phyloP scores from a whole-genome alignment of 2,113 vertebrate genomes.

The Tautogolabrus adspersus region DNA sequence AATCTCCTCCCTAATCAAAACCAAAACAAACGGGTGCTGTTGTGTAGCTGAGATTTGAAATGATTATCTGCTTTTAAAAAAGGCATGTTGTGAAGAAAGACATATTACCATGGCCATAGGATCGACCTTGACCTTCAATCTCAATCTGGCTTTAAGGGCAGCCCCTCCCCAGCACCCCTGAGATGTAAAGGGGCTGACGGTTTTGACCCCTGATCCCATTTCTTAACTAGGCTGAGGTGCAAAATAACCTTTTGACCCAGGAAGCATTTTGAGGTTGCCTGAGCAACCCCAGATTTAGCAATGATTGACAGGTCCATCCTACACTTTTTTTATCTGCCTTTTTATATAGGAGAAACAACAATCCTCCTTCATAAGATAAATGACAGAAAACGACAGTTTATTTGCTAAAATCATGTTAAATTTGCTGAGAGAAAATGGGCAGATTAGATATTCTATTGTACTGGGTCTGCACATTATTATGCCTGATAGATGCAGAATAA shows the following conservation, averaged over 20 bases:
- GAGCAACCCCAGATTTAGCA: constrained; percentile 81
- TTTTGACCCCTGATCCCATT: constrained; percentile 87
- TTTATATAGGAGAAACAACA: constrained; percentile 40
- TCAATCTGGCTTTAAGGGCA: constrained; percentile 84
- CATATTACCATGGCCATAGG: constrained; percentile 81
- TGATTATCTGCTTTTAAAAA: constrained; percentile 45
- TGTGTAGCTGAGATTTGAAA: constrained; percentile 59
- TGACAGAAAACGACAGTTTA: constrained; percentile 22
- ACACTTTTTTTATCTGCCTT: constrained; percentile 52
- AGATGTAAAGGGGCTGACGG: constrained; percentile 85
- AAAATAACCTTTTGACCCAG: constrained; percentile 86
- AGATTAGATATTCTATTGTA: constrained; percentile 77
- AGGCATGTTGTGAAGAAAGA: constrained; percentile 74
- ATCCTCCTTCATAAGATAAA: constrained; percentile 43
- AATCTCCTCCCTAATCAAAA: constrained; percentile 69
- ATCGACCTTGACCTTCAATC: constrained; percentile 88
- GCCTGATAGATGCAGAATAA: constrained; percentile 76
- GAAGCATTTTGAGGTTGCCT: constrained; percentile 84
- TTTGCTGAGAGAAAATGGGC: constrained; percentile 46
- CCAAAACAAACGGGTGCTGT: constrained; percentile 65
- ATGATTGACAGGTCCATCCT: constrained; percentile 80
- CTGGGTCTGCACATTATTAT: constrained; percentile 69
- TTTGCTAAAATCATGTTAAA: constrained; percentile 46
- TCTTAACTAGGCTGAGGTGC: constrained; percentile 87
- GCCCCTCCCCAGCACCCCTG: constrained; percentile 80